Base-by-base conservation (phyloP, 2,113 vertebrate genomes). In the Triplophysa siluroides region DNA sequence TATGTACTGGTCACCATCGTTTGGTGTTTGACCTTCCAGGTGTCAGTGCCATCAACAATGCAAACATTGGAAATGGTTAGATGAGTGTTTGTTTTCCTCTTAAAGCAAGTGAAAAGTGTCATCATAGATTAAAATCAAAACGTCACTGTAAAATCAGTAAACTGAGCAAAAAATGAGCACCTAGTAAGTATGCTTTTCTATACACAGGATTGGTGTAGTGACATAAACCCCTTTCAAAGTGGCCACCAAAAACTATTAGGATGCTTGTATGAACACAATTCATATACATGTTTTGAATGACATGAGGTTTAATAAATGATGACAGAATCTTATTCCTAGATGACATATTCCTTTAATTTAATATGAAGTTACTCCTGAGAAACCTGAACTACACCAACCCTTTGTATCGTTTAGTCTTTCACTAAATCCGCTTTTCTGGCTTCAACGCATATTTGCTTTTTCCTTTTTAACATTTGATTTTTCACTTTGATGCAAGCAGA, bases 1-100 rank as follows among this genome's bases (percentile, higher is more conserved):
- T 38, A 38, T 7, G 1, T 38, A 38, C 33, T 67, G 29, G 2
- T 56, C 14, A 26, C n/a, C n/a, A 16, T 11, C 13, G 38, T 79
- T 73, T 86, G 29, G 62, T 78, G 21, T 89, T 89, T 90, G 69
- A 63, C 78, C 50, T 88, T 88, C 60, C 88, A 91, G 89, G 70
- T 2, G 2, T 64, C 0, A 72, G 45, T 77, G 38, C 0, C 24
- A 47, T n/a, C 78, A 78, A 62, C 82, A 16, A 38, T 68, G 23
- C 23, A 68, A 23, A 43, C 71, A 3, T 2, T 52, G 74, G 24
- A 73, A 2, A 16, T 76, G 76, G 88, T 91, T 23, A 78, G 88
- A 71, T 10, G 23, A 76, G 45, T 18, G 19, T 73, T 63, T 43
- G 5, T 23, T 47, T 67, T 87, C 43, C 67, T 60, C 23, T 33